phyloP scores from a whole-genome alignment of 2,888 invertebrate species.

The Eupithecia inturbata region DNA sequence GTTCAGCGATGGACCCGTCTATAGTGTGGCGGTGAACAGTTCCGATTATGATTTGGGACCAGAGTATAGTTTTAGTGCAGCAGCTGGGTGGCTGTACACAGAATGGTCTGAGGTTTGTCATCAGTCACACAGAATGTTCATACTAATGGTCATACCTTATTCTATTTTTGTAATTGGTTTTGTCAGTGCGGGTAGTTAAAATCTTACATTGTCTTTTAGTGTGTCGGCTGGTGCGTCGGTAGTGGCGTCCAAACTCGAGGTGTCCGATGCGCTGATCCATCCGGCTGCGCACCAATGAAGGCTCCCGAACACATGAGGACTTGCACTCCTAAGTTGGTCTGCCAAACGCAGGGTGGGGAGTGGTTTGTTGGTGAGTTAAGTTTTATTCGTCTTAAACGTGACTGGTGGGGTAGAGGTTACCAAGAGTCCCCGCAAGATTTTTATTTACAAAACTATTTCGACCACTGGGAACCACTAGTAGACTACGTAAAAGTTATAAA shows the following conservation, averaged over 20 bases:
- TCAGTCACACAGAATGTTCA: neutral
- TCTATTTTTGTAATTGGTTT: too few species aligned
- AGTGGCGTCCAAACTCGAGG: conserved; percentile 89
- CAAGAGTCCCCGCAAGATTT: neutral
- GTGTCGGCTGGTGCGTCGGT: conserved; percentile 89
- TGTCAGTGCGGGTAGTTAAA: neutral
- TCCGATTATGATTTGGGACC: conserved; percentile 70
- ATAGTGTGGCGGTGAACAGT: conserved; percentile 69
- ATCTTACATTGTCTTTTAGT: conserved; percentile 65
- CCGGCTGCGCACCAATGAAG: conserved; percentile 83
- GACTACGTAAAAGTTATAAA: too few species aligned
- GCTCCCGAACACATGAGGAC: conserved; percentile 85
- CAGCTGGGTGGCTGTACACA: conserved; percentile 82
- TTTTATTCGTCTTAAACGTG: neutral
- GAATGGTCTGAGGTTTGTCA: conserved; percentile 83
- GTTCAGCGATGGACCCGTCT: conserved; percentile 74
- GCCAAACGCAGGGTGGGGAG: conserved; percentile 87
- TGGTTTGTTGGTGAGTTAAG: conserved; percentile 90
- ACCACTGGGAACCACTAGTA: neutral
- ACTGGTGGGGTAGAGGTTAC: neutral
- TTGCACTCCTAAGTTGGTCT: conserved; percentile 86
- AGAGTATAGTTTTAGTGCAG: conserved; percentile 69
- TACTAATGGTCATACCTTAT: too few species aligned
- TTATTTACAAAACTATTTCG: neutral
- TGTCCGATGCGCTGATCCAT: conserved; percentile 88